Percentiles rank a stretch among this genome's conserved stretches.
phyloP scores from a whole-genome alignment of 2,888 invertebrate species.

The Sinelater perroti region DNA sequence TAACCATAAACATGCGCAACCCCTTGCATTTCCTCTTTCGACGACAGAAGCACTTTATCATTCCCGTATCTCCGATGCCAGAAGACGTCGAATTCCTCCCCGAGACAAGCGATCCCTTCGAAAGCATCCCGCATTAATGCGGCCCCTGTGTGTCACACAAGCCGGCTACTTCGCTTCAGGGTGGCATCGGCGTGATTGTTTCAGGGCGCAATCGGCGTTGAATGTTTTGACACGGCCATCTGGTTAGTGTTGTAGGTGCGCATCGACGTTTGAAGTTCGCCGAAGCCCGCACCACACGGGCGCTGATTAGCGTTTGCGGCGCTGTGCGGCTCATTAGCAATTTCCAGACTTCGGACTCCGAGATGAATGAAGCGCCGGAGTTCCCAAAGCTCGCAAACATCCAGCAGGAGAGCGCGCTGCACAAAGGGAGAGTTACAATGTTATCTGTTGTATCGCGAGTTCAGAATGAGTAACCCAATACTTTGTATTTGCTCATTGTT shows the following conservation, averaged over 20 bases:
- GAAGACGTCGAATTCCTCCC: too few species aligned
- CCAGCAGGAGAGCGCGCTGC: too few species aligned
- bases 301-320: too few species aligned
- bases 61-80: too few species aligned
- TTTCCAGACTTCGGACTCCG: too few species aligned
- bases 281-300: too few species aligned
- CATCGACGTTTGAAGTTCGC: constrained; percentile 34
- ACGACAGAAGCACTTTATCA: too few species aligned
- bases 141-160: constrained; percentile 25
- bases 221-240: constrained; percentile 50
- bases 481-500: constrained; percentile 40
- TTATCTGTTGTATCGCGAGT: constrained; percentile 40
- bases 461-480: constrained; percentile 41
- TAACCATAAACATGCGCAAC: too few species aligned
- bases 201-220: constrained; percentile 41
- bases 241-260: constrained; percentile 45
- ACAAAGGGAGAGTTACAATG: constrained; percentile 30
- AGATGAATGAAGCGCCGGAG: too few species aligned
- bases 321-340: too few species aligned
- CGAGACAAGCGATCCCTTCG: constrained; percentile 28
- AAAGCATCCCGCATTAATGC: constrained; percentile 23
- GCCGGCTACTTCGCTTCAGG: constrained; percentile 38
- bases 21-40: too few species aligned
- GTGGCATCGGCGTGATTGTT: constrained; percentile 38
- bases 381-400: too few species aligned